A percentile compares a stretch with the other conserved stretches of the same genome.
These are phyloP conservation scores for Epizoanthus ramosus DNA, from an alignment of 92 coral and sea anemone genomes.

Conservation along the genomic window DNA sequence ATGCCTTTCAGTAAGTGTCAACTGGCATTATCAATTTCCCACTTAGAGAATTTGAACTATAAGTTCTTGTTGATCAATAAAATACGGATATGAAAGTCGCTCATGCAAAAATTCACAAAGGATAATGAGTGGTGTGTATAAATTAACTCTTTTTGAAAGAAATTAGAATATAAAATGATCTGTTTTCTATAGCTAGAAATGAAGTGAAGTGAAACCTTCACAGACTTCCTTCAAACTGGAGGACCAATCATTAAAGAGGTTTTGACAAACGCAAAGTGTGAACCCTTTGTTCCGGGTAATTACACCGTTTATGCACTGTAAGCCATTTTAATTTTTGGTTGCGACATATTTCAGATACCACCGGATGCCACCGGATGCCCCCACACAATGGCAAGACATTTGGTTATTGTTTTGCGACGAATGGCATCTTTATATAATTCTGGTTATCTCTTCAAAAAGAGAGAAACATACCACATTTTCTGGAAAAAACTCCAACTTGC, in stretches of 20 bases:
- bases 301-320: background rate
- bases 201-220: background rate
- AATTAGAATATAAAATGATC: background rate
- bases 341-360: too few relatives aligned
- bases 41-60: background rate
- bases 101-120: background rate
- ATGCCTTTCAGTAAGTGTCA: background rate
- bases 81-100: background rate
- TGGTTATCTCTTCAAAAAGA: too few relatives aligned
- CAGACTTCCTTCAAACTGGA: background rate
- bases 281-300: background rate
- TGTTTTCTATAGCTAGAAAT: constrained; percentile 3
- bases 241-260: background rate
- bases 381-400: too few relatives aligned
- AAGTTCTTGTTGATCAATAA: background rate
- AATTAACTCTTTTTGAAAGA: background rate
- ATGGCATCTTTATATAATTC: too few relatives aligned
- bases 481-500: too few relatives aligned
- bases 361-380: too few relatives aligned
- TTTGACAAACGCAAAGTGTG: constrained; percentile 9
- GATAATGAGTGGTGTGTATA: background rate
- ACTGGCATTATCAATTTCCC: background rate
- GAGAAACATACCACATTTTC: too few relatives aligned
- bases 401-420: too few relatives aligned
- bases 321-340: too few relatives aligned